Percentiles rank a stretch among this genome's conserved stretches.
These are phyloP conservation scores for Hydropotes inermis DNA, from an alignment of 2,113 vertebrate genomes.

Conservation along the genomic window DNA sequence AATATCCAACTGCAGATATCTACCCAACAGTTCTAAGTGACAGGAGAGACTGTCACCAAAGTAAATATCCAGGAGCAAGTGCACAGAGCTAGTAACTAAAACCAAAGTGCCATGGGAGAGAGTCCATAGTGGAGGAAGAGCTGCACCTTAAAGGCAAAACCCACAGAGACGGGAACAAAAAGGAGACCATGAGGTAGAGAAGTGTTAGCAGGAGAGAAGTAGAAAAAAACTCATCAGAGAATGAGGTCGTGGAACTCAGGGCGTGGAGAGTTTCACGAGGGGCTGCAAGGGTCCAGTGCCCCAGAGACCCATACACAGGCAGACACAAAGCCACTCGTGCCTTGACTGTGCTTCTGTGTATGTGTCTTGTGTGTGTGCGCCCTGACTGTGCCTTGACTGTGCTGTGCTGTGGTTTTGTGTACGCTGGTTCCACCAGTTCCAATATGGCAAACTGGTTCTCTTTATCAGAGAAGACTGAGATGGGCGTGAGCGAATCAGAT, in stretches of 20 bases:
- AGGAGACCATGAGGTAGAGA: background rate
- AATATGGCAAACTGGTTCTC: background rate
- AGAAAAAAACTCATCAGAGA: background rate
- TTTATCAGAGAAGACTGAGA: background rate
- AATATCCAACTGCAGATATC: background rate
- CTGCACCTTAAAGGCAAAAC: background rate
- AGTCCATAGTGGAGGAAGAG: background rate
- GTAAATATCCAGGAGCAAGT: background rate
- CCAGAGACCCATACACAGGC: background rate
- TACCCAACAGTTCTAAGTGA: background rate
- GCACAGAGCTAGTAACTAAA: background rate
- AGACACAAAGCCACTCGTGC: background rate
- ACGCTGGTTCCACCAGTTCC: too few species aligned
- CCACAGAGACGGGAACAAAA: background rate
- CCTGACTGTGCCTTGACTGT: too few species aligned
- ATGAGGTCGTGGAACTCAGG: background rate
- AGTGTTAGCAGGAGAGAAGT: background rate
- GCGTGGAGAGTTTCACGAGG: background rate
- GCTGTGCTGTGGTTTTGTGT: background rate
- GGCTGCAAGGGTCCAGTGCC: background rate
- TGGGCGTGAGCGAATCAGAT: background rate
- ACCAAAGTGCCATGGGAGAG: background rate
- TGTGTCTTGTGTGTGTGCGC: too few species aligned
- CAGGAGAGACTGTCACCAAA: background rate
- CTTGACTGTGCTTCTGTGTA: too few species aligned